A percentile compares a stretch with the other conserved stretches of the same genome.
Conservation (phyloP, 2,113 vertebrate species). For the Arothron firmamentum region DNA sequence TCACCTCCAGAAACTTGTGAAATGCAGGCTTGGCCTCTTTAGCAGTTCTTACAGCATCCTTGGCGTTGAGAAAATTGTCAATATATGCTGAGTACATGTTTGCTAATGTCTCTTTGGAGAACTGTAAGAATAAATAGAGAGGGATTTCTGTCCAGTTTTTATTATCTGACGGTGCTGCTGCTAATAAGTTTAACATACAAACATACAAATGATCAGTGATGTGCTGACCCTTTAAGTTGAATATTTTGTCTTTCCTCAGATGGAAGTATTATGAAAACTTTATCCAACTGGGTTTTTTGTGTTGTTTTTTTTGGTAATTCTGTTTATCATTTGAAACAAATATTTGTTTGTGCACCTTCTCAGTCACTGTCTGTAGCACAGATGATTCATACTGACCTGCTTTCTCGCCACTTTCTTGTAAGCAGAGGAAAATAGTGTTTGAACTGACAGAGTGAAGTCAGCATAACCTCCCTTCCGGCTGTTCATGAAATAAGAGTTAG, state of each 20-base stretch:
- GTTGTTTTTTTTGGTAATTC: no score
- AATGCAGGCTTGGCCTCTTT: constrained; percentile 95
- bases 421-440: neutral
- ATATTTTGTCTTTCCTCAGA: no score
- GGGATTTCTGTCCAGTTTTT: neutral
- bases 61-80: constrained; percentile 97
- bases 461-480: neutral
- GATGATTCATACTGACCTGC: constrained; percentile 32
- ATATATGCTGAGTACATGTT: constrained; percentile 98
- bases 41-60: constrained; percentile 92
- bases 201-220: no score
- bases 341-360: no score
- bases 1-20: constrained; percentile 96
- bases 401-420: constrained; percentile 18
- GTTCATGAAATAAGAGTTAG: neutral
- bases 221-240: no score
- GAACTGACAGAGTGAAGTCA: neutral
- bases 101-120: constrained; percentile 94
- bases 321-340: no score
- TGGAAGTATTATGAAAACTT: no score
- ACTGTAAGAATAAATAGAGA: constrained; percentile 71
- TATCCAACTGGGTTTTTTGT: no score
- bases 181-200: no score
- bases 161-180: no score
- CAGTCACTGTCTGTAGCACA: no score